phyloP scores from a whole-genome alignment of 2,888 invertebrate genomes.

The Thereva nobilitata region DNA sequence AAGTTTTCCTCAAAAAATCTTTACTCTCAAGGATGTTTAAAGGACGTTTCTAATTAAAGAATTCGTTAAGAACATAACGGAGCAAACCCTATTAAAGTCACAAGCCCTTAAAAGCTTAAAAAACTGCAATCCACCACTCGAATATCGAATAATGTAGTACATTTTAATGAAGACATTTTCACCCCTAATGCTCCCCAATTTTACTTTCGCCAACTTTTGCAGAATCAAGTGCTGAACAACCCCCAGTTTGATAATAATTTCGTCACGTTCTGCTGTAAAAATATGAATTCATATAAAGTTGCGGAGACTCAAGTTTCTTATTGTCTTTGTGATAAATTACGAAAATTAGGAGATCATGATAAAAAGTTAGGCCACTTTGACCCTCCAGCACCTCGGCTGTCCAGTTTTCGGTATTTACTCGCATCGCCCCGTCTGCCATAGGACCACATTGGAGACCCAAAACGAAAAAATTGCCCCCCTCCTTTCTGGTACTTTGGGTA shows the following conservation, averaged over 20 bases:
- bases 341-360: slow-evolving; percentile 26
- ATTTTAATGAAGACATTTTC: too few relatives aligned
- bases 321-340: slow-evolving; percentile 27
- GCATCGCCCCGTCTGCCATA: not conserved
- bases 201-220: too few relatives aligned
- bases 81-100: too few relatives aligned
- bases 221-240: too few relatives aligned
- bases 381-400: slow-evolving; percentile 9
- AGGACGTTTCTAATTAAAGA: too few relatives aligned
- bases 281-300: slow-evolving; percentile 22
- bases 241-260: slow-evolving; percentile 4
- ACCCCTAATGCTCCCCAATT: too few relatives aligned
- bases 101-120: too few relatives aligned
- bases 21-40: too few relatives aligned
- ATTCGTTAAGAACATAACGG: too few relatives aligned
- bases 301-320: slow-evolving; percentile 4
- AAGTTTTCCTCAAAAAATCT: too few relatives aligned
- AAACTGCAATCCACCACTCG: too few relatives aligned
- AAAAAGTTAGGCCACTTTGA: slow-evolving; percentile 17
- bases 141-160: too few relatives aligned
- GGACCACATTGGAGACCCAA: not conserved
- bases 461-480: slow-evolving; percentile 5
- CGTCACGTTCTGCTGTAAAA: slow-evolving; percentile 15
- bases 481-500: slow-evolving; percentile 7
- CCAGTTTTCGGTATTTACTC: slow-evolving; percentile 24